phyloP scores from a whole-genome alignment of 2,797 vertebrate genomes.

The Steatocranus sp. region DNA sequence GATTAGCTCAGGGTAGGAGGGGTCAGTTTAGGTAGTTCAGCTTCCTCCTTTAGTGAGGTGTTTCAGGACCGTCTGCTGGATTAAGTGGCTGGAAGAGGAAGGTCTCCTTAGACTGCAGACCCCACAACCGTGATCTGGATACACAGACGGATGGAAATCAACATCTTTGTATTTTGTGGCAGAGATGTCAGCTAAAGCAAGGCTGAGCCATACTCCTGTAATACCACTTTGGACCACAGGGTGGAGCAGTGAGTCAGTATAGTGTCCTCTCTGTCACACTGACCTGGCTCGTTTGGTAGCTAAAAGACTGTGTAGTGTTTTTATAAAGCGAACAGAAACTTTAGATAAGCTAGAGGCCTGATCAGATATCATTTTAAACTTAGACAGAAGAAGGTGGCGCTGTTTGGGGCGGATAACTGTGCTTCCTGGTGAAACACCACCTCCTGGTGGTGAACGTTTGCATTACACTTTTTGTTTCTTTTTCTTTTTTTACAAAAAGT shows the following conservation, averaged over 20 bases:
- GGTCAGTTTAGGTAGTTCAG: neutral
- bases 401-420: rapidly evolving
- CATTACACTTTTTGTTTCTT: neutral
- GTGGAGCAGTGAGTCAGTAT: neutral
- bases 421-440: neutral
- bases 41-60: neutral
- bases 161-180: neutral
- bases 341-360: neutral
- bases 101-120: neutral
- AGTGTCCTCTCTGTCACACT: neutral
- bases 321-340: neutral
- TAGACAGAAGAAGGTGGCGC: neutral
- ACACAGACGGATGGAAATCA: neutral
- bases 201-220: neutral
- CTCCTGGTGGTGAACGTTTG: neutral
- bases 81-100: neutral
- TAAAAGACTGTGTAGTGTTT: neutral
- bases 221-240: neutral
- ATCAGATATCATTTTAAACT: neutral
- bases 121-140: neutral
- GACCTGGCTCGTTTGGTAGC: neutral
- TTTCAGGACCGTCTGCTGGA: neutral
- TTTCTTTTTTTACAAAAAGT: neutral
- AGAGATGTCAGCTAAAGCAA: neutral
- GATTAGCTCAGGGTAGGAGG: neutral